Evolutionary conservation across 1,140 invertebrate species (phyloP).

Genomic region (Apolygus lucorum): DNA sequence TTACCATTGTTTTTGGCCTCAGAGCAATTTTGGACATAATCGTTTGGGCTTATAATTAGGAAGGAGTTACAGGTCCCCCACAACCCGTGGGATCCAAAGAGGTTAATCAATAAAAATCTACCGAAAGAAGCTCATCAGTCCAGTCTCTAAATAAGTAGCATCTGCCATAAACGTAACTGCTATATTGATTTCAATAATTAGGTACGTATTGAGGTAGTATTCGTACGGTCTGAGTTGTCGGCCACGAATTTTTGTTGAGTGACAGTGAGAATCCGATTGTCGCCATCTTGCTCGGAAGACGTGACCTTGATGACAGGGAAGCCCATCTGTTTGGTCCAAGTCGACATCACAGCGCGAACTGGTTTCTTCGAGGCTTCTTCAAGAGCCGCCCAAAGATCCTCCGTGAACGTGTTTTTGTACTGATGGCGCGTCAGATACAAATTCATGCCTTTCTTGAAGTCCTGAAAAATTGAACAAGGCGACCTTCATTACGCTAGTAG

Average conservation of each 20-base stretch:
- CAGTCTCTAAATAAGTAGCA: no score
- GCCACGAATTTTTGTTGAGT: conserved; percentile 81
- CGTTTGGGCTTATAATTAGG: no score
- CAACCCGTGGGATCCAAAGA: no score
- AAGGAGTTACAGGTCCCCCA: no score
- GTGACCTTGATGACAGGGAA: conserved; percentile 60
- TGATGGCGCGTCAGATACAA: conserved; percentile 80
- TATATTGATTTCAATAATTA: no score
- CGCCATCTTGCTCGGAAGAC: conserved; percentile 42
- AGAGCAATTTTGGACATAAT: no score
- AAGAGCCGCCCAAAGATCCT: conserved; percentile 87
- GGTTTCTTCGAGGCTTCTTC: conserved; percentile 84
- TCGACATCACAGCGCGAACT: conserved; percentile 85
- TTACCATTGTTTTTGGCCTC: no score
- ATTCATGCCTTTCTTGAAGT: conserved; percentile 93
- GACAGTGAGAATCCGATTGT: conserved; percentile 57
- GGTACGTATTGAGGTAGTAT: no score
- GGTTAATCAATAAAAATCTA: no score
- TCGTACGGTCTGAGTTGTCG: conserved; percentile 40
- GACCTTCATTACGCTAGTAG: no score
- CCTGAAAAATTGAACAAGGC: conserved; percentile 41
- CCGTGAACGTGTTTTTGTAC: conserved; percentile 85
- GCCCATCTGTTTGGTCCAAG: conserved; percentile 90
- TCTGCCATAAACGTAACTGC: no score
- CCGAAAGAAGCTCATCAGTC: no score